A percentile compares a stretch with the other conserved stretches of the same genome.
Conservation (phyloP, 2,888 invertebrate genomes). For the Apamea crenata region DNA sequence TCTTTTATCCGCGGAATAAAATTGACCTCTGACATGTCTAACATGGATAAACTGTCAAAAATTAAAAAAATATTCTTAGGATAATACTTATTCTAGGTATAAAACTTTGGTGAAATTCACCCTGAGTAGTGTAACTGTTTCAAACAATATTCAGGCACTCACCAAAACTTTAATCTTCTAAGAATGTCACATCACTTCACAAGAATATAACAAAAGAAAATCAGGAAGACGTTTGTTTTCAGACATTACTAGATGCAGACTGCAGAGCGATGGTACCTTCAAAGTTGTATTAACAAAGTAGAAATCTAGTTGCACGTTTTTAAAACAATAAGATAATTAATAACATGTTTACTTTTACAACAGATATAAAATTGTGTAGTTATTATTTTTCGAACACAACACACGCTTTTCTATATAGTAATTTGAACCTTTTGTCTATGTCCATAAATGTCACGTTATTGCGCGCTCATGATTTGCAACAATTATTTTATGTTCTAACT, state of each 20-base stretch:
- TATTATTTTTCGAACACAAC: neutral
- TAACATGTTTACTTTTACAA: slow-evolving; percentile 6
- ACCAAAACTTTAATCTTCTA: neutral
- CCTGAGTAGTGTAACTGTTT: too few species aligned
- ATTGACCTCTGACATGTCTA: too few species aligned
- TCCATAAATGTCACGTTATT: neutral
- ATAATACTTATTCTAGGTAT: too few species aligned
- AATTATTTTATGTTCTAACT: neutral
- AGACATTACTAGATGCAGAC: neutral
- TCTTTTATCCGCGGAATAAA: too few species aligned
- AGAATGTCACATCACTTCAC: neutral
- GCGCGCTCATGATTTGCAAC: neutral
- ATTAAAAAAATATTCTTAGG: too few species aligned
- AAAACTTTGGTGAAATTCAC: too few species aligned
- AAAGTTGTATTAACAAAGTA: neutral
- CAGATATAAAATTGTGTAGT: neutral
- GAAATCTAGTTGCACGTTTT: slow-evolving; percentile 3
- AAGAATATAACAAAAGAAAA: neutral
- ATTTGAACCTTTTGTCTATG: neutral
- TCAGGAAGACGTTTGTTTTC: neutral
- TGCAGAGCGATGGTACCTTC: neutral
- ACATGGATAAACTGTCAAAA: too few species aligned
- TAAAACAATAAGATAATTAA: slow-evolving; percentile 28
- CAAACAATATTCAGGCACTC: neutral
- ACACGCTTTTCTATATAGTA: neutral